phyloP scores from a whole-genome alignment of 2,888 invertebrate genomes.

The Drosophila falleni region DNA sequence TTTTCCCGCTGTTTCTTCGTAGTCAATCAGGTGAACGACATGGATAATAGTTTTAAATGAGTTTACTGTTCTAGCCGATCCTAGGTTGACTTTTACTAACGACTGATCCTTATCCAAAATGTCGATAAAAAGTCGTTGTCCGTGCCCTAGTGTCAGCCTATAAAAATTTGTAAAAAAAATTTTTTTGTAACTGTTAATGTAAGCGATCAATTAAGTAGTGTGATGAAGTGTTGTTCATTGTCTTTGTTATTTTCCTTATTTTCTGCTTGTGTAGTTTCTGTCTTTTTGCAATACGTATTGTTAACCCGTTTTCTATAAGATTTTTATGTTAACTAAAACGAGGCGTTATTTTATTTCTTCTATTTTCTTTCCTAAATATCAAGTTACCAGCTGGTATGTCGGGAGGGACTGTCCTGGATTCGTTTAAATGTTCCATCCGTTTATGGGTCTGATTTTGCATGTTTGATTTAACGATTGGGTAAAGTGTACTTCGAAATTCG shows the following conservation, averaged over 20 bases:
- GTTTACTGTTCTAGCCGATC: not conserved
- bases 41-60: not conserved
- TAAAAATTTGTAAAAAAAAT: not conserved
- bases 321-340: not conserved
- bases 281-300: not conserved
- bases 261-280: not conserved
- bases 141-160: not conserved
- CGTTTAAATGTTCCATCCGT: not conserved
- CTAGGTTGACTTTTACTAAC: not conserved
- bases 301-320: not conserved
- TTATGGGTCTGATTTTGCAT: not conserved
- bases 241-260: not conserved
- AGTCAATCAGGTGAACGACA: not conserved
- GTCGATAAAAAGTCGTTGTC: not conserved
- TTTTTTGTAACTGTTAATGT: too few relatives aligned
- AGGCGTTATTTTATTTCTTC: not conserved
- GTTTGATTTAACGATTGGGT: not conserved
- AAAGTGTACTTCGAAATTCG: slow-evolving; percentile 19
- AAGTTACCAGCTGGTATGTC: not conserved
- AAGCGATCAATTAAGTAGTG: not conserved
- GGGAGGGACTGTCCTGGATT: not conserved
- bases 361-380: not conserved
- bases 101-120: not conserved
- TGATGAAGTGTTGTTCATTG: not conserved
- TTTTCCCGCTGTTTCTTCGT: not conserved